These are phyloP conservation scores for Azorinus chamasolen DNA, from an alignment of 2,888 invertebrate genomes.

Conservation along the genomic window DNA sequence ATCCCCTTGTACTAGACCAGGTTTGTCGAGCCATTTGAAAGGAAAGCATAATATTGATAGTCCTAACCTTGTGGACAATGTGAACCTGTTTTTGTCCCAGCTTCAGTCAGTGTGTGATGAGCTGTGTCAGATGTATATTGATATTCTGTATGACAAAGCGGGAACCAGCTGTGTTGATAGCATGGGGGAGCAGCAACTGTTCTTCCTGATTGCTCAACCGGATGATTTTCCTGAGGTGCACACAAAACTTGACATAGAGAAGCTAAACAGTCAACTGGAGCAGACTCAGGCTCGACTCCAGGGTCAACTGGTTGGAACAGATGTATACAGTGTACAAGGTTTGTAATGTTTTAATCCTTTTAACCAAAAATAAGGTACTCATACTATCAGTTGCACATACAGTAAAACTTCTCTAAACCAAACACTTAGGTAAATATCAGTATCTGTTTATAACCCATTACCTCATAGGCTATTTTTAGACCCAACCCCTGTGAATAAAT, in stretches of 20 bases:
- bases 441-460: too few species aligned
- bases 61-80: conserved; percentile 34
- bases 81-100: conserved; percentile 74
- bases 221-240: conserved; percentile 87
- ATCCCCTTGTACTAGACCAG: too few species aligned
- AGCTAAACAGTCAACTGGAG: conserved; percentile 45
- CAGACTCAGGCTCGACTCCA: conserved; percentile 55
- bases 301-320: conserved; percentile 40
- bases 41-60: too few species aligned
- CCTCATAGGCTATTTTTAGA: too few species aligned
- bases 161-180: conserved; percentile 81
- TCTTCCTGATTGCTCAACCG: conserved; percentile 88
- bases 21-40: too few species aligned
- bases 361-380: too few species aligned
- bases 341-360: neutral
- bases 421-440: too few species aligned
- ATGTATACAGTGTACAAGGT: conserved; percentile 62
- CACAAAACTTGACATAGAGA: conserved; percentile 61
- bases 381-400: too few species aligned
- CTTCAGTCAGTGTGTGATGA: conserved; percentile 82
- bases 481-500: too few species aligned
- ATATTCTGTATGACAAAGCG: conserved; percentile 82
- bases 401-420: too few species aligned
- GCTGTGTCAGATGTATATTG: conserved; percentile 82
- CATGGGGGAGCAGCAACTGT: conserved; percentile 88